Conservation (phyloP, 2,113 vertebrate species). For the Ageneiosus marmoratus region DNA sequence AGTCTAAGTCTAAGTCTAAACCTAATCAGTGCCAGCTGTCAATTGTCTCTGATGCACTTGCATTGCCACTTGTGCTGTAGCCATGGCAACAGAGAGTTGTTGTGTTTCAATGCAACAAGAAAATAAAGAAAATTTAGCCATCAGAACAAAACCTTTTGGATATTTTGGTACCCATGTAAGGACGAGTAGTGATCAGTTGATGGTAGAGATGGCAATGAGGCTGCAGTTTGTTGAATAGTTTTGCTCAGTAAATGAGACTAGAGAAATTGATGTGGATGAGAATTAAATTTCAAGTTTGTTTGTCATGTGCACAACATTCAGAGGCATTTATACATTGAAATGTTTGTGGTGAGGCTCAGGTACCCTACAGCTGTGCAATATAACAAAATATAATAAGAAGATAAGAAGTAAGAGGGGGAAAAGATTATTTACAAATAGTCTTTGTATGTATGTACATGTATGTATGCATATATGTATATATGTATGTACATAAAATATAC, state of each 20-base stretch:
- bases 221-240: neutral
- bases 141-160: neutral
- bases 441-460: no score
- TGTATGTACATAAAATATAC: no score
- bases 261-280: neutral
- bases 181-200: neutral
- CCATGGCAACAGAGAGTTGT: neutral
- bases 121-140: neutral
- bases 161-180: neutral
- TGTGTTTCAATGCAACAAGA: neutral
- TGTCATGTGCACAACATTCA: no score
- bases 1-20: no score
- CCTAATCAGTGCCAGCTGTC: neutral
- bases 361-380: no score
- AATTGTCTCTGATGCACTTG: neutral
- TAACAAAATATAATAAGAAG: no score
- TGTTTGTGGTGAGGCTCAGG: no score
- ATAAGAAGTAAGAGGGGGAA: no score
- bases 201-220: neutral
- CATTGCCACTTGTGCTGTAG: neutral
- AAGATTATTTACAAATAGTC: no score
- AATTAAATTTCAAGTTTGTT: no score
- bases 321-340: no score
- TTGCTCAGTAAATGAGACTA: neutral
- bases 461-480: no score